Percentiles rank a stretch among this genome's conserved stretches.
These are phyloP conservation scores for Caenorhabditis brenneri DNA, from an alignment of 1,140 invertebrate species.

Conservation along the genomic window DNA sequence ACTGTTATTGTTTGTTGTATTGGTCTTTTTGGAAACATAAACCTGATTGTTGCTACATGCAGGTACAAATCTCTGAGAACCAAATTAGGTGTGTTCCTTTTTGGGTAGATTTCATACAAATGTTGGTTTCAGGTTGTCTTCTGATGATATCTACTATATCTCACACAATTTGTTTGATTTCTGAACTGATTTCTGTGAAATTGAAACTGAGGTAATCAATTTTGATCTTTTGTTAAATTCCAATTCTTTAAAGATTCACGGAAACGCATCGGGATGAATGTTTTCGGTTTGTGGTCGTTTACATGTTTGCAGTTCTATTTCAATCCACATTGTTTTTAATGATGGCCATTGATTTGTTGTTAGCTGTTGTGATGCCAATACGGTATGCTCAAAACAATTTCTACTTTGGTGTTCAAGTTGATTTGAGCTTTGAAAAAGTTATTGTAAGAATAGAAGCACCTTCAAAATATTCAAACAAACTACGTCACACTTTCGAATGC, in stretches of 20 bases:
- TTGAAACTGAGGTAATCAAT: not conserved
- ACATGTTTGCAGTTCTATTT: conserved; percentile 30
- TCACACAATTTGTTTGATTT: conserved; percentile 9
- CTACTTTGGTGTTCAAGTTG: too few species aligned
- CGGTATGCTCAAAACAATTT: too few species aligned
- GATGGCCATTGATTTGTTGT: conserved; percentile 9
- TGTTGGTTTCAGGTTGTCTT: not conserved
- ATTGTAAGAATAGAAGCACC: too few species aligned
- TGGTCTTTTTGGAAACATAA: conserved; percentile 9
- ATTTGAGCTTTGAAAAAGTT: too few species aligned
- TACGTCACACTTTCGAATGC: too few species aligned
- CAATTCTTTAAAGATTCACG: not conserved
- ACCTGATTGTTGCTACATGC: conserved; percentile 3
- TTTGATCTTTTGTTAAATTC: not conserved
- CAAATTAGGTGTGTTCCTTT: not conserved
- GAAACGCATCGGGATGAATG: conserved; percentile 17
- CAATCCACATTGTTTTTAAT: conserved; percentile 21
- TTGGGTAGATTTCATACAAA: not conserved
- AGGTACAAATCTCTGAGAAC: conserved; percentile 7
- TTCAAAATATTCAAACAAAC: too few species aligned
- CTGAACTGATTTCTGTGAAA: conserved; percentile 18
- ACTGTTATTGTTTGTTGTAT: conserved; percentile 17
- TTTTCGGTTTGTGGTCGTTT: conserved; percentile 33
- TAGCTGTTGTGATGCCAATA: conserved; percentile 13
- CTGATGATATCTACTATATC: conserved; percentile 9